Conservation (phyloP, 2,797 vertebrate species). For the Gobio occitaniae region DNA sequence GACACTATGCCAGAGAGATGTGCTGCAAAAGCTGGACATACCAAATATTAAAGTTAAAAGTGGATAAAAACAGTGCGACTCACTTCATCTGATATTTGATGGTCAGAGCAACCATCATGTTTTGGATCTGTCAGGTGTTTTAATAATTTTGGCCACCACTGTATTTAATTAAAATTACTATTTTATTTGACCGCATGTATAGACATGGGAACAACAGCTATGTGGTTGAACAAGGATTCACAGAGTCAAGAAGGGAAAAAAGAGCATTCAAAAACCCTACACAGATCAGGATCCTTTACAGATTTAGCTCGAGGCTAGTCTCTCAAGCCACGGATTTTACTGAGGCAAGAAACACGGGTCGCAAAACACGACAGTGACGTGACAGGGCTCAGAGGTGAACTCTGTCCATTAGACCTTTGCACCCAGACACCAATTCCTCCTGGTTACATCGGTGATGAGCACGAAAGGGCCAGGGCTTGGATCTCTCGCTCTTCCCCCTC, state of each 20-base stretch:
- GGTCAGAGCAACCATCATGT: too few relatives aligned
- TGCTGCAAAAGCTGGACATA: too few relatives aligned
- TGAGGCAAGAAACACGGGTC: conserved; percentile 7
- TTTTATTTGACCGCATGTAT: neutral
- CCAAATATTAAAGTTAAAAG: too few relatives aligned
- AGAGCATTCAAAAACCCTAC: conserved; percentile 26
- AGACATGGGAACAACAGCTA: neutral
- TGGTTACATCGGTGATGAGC: conserved; percentile 26
- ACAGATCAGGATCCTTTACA: neutral
- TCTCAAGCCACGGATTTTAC: conserved; percentile 6
- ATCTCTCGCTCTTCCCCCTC: conserved; percentile 30
- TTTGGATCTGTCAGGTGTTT: too few relatives aligned
- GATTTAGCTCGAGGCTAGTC: neutral
- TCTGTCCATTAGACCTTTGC: conserved; percentile 47
- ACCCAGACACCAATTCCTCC: conserved; percentile 39
- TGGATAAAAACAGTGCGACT: too few relatives aligned
- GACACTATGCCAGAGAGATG: too few relatives aligned
- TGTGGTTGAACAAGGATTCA: neutral
- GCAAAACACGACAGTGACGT: conserved; percentile 6
- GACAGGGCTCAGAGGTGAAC: conserved; percentile 35
- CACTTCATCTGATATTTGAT: too few relatives aligned
- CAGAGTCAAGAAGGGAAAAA: neutral
- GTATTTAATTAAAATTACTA: neutral
- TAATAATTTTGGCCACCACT: too few relatives aligned
- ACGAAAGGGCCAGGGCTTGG: conserved; percentile 9